These are phyloP conservation scores for Galeopsomyia nigrocyanea DNA, from an alignment of 2,888 invertebrate species.

Conservation along the genomic window DNA sequence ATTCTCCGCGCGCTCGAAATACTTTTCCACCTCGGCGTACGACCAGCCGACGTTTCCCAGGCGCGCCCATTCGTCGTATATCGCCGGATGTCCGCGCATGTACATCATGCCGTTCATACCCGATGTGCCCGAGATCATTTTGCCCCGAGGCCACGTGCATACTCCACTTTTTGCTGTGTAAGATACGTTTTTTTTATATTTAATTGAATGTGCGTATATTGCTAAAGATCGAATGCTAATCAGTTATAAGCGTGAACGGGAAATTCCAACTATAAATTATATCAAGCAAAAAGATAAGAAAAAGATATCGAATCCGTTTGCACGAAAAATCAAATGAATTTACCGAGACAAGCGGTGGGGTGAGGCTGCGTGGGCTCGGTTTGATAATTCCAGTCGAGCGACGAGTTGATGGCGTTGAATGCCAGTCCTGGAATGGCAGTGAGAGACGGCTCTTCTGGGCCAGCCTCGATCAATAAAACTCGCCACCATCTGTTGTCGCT, in stretches of 20 bases:
- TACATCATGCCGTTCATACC: slow-evolving; percentile 77
- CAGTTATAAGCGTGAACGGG: not conserved
- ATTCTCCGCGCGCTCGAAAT: slow-evolving; percentile 72
- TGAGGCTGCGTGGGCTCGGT: slow-evolving; percentile 69
- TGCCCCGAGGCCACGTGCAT: slow-evolving; percentile 71
- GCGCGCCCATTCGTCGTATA: slow-evolving; percentile 73
- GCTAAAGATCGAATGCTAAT: no score
- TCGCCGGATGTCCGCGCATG: slow-evolving; percentile 72
- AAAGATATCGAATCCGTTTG: no score
- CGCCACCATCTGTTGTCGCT: slow-evolving; percentile 69
- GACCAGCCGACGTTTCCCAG: slow-evolving; percentile 73
- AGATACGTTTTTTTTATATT: not conserved
- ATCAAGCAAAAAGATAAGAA: not conserved
- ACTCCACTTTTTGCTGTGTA: slow-evolving; percentile 59
- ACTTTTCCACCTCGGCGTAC: slow-evolving; percentile 70
- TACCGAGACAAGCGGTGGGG: slow-evolving; percentile 65
- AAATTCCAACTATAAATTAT: not conserved
- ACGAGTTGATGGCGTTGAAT: slow-evolving; percentile 63
- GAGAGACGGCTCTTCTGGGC: slow-evolving; percentile 69
- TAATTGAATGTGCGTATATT: not conserved
- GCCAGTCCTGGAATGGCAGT: slow-evolving; percentile 67
- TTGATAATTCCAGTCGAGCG: slow-evolving; percentile 71
- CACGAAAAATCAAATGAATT: not conserved
- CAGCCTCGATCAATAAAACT: slow-evolving; percentile 68
- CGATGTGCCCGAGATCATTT: slow-evolving; percentile 74